These are phyloP conservation scores for Pachymerium ferrugineum DNA, from an alignment of 2,888 invertebrate species.

Conservation along the genomic window DNA sequence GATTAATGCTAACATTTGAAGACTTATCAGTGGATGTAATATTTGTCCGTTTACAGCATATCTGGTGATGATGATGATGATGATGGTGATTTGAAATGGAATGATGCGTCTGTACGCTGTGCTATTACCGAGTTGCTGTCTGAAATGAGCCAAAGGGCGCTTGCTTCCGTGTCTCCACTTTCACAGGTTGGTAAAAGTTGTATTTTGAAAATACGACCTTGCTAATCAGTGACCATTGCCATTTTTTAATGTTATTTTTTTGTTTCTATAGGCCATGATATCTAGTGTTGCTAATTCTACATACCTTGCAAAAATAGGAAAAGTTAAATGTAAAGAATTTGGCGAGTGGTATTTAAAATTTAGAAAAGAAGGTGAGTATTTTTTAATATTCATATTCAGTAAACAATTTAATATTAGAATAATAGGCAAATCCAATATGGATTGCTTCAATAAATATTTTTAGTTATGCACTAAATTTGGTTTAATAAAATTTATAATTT, in stretches of 20 bases:
- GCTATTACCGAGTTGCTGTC: conserved; percentile 45
- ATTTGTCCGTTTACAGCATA: conserved; percentile 24
- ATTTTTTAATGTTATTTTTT: neutral
- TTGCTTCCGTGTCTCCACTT: conserved; percentile 44
- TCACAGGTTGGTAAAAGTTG: conserved; percentile 44
- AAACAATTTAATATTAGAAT: neutral
- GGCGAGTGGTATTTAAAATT: conserved; percentile 46
- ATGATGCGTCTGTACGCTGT: conserved; percentile 43
- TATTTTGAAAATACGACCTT: no score
- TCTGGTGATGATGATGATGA: no score
- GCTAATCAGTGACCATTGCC: neutral
- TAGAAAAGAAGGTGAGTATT: conserved; percentile 27
- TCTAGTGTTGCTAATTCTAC: conserved; percentile 48
- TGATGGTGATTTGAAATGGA: conserved; percentile 41
- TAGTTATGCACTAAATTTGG: no score
- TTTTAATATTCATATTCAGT: neutral
- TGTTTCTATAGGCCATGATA: conserved; percentile 44
- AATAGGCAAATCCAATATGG: neutral
- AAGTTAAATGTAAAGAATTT: conserved; percentile 45
- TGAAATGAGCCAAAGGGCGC: conserved; percentile 44
- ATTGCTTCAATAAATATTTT: neutral
- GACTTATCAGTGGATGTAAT: neutral
- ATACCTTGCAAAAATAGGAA: conserved; percentile 42
- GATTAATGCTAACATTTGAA: neutral
- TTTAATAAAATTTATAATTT: no score